Base-by-base conservation (phyloP, 2,113 vertebrate species). In the Danionella cerebrum region DNA sequence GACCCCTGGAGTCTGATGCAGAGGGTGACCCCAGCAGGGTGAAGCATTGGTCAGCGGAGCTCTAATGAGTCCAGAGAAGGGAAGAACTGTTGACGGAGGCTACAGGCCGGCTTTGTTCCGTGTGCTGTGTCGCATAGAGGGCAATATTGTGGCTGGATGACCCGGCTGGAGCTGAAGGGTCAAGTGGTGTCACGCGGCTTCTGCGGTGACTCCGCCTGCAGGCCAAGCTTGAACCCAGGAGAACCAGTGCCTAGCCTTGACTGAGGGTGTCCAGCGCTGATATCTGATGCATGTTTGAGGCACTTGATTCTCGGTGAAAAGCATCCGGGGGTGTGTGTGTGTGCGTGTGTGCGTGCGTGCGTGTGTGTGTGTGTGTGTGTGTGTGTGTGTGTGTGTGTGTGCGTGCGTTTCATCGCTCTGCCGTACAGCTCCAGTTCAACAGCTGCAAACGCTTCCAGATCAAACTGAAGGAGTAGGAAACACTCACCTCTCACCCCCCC, bases 391-490 rank as follows among this genome's bases (percentile, higher is more conserved):
- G 8, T 42, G 39, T 36, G 52, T 25, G 2, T 45, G 38, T 29
- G 16, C 59, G 8, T 8, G 44, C 70, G 6, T 68, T 55, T 45
- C 78, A n/a, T 53, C 67, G 73, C 76, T 74, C 69, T 60, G 81
- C 62, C 83, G 80, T 78, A 72, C 77, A 79, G 75, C 78, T 59
- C 75, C 18, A 76, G 41, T 79, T 45, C 16, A 78, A 27, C 75
- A 38, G 52, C 80, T 66, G 72, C 80, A 87, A 79, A 84, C 86
- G 86, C 85, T 87, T 91, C 89, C 88, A 79, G 82, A 76, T 79
- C 80, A 80, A 71, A 79, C 82, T 73, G 81, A 77, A 79, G 39
- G 67, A 60, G 31, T 57, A 50, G 22, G 54, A 74, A 82, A 80
- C 88, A 74, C 77, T 70, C 74, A 79, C 75, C 71, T 78, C 76